Evolutionary conservation across 2,113 vertebrate genomes (phyloP).

Genomic region (Notothenia rossii): DNA sequence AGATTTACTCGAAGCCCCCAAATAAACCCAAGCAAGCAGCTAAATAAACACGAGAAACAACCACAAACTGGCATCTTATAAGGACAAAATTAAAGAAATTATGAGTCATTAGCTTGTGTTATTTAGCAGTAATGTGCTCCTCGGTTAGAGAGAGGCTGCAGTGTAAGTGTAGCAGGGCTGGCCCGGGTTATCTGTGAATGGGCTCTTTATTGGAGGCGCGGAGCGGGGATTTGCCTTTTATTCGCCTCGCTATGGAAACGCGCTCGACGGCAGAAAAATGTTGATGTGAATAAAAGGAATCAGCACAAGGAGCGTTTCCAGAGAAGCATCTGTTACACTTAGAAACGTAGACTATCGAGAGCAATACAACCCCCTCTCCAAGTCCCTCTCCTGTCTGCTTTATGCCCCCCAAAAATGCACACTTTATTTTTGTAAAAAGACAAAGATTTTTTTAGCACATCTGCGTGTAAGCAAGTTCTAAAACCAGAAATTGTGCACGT

Average conservation of each 20-base stretch:
- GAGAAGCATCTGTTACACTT: constrained; percentile 99
- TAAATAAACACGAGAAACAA: constrained; percentile 47
- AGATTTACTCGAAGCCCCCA: constrained; percentile 32
- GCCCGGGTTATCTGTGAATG: constrained; percentile 92
- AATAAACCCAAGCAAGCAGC: constrained; percentile 57
- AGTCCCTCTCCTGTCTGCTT: constrained; percentile 55
- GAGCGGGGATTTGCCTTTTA: constrained; percentile 98
- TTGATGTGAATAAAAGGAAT: constrained; percentile 93
- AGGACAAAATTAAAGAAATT: constrained; percentile 51
- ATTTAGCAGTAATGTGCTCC: constrained; percentile 74
- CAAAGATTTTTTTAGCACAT: not conserved
- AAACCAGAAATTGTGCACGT: not conserved
- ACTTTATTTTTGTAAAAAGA: constrained; percentile 52
- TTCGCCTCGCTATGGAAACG: constrained; percentile 99
- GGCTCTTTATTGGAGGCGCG: constrained; percentile 94
- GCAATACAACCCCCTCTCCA: constrained; percentile 79
- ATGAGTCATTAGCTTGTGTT: constrained; percentile 62
- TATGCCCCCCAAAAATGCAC: constrained; percentile 38
- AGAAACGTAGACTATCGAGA: constrained; percentile 98
- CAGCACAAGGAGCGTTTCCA: constrained; percentile 93
- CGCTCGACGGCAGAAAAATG: constrained; percentile 97
- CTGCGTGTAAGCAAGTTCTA: not conserved
- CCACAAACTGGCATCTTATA: constrained; percentile 32
- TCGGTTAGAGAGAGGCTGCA: constrained; percentile 58
- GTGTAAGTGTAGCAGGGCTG: constrained; percentile 93